A percentile compares a stretch with the other conserved stretches of the same genome.
These are phyloP conservation scores for Amblyornis subalaris DNA, from an alignment of 2,113 vertebrate genomes.

Conservation along the genomic window DNA sequence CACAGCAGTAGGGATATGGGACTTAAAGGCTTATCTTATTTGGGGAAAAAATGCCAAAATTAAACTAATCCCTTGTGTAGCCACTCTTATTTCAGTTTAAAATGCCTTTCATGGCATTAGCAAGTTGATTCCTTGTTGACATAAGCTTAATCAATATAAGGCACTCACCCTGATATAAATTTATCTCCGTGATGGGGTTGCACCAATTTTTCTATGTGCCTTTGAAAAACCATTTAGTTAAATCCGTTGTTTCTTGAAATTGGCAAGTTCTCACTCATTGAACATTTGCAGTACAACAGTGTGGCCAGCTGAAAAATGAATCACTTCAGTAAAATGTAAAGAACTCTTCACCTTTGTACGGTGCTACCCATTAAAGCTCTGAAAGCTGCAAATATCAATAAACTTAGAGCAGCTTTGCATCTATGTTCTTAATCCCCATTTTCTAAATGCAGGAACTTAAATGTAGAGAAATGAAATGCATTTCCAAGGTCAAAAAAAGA, in stretches of 20 bases:
- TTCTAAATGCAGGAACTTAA: conserved; percentile 11
- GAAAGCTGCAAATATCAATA: conserved; percentile 19
- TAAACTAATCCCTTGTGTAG: not conserved
- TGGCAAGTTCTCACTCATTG: not conserved
- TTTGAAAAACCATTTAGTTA: conserved; percentile 16
- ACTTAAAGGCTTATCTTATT: not conserved
- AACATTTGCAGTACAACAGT: not conserved
- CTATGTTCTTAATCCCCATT: not conserved
- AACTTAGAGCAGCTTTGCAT: not conserved
- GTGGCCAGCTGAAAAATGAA: not conserved
- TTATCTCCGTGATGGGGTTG: not conserved
- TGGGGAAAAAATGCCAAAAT: not conserved
- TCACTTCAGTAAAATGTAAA: not conserved
- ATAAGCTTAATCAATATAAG: conserved; percentile 44
- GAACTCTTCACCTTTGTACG: not conserved
- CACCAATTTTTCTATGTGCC: not conserved
- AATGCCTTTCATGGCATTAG: conserved; percentile 38
- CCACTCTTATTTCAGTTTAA: conserved; percentile 24
- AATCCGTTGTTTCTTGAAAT: conserved; percentile 1
- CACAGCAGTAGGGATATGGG: not conserved
- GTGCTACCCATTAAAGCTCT: not conserved
- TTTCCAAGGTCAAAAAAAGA: not conserved
- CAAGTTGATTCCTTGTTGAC: conserved; percentile 40
- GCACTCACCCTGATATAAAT: conserved; percentile 24
- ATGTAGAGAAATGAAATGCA: not conserved